Percentiles rank a stretch among this genome's conserved stretches.
Evolutionary conservation across 1,140 invertebrate genomes (phyloP).

Genomic region (Holcopasites calliopsidis): DNA sequence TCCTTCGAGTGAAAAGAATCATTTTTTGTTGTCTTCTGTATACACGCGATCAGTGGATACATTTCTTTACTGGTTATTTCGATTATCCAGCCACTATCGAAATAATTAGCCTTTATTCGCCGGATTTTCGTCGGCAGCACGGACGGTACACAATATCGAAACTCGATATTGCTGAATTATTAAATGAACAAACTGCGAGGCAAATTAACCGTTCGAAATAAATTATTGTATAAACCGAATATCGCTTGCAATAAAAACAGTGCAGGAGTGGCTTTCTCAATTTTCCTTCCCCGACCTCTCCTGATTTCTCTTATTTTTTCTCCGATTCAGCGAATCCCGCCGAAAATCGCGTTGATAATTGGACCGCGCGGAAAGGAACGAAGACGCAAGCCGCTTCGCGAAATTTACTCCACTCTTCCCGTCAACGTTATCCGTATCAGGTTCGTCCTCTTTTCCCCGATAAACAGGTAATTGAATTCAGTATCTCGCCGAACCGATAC

Average conservation of each 20-base stretch:
- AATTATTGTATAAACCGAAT: neutral
- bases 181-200: neutral
- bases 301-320: neutral
- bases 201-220: neutral
- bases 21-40: conserved; percentile 30
- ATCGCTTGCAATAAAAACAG: too few species aligned
- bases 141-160: neutral
- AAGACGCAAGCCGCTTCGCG: conserved; percentile 10
- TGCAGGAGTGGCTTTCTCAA: too few species aligned
- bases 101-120: conserved; percentile 14
- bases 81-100: neutral
- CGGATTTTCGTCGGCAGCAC: conserved; percentile 8
- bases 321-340: conserved; percentile 14
- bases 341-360: conserved; percentile 39
- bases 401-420: neutral
- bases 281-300: neutral
- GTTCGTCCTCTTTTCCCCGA: conserved; percentile 16
- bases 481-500: conserved; percentile 26
- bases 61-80: neutral
- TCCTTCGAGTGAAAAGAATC: neutral
- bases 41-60: neutral
- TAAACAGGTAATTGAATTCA: conserved; percentile 58
- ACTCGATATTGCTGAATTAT: neutral
- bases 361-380: neutral
- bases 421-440: neutral